These are phyloP conservation scores for Scartelaos histophorus DNA, from an alignment of 2,113 vertebrate species.

Conservation along the genomic window DNA sequence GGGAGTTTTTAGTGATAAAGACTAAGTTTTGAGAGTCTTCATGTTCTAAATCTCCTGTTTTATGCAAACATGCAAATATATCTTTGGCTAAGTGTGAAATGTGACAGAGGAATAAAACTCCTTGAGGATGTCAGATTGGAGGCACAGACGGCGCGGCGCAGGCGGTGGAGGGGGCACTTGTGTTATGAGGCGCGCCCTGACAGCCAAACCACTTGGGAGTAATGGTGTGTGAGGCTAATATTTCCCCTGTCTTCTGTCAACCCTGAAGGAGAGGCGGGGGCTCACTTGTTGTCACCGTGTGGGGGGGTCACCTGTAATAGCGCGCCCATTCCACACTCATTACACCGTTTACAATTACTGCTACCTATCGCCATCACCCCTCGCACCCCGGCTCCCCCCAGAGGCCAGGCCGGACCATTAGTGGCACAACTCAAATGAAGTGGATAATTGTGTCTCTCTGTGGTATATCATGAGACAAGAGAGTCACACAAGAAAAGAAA, in stretches of 20 bases:
- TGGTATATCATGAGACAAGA: constrained; percentile 74
- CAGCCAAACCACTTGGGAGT: constrained; percentile 66
- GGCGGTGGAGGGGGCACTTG: constrained; percentile 28
- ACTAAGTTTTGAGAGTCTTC: neutral
- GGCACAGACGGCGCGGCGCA: constrained; percentile 34
- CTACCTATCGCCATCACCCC: constrained; percentile 66
- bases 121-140: constrained; percentile 22
- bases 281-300: constrained; percentile 54
- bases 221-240: constrained; percentile 73
- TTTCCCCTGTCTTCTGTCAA: constrained; percentile 66
- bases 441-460: constrained; percentile 82
- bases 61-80: constrained; percentile 8
- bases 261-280: constrained; percentile 51
- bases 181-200: constrained; percentile 45
- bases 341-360: constrained; percentile 81
- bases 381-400: constrained; percentile 48
- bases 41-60: neutral
- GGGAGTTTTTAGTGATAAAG: neutral
- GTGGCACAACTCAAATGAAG: constrained; percentile 81
- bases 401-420: constrained; percentile 78
- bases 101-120: constrained; percentile 27
- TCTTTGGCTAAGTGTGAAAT: constrained; percentile 19
- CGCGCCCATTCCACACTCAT: constrained; percentile 75
- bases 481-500: constrained; percentile 55
- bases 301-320: constrained; percentile 76